Evolutionary conservation across 2,113 vertebrate species (phyloP).

Genomic region (Piprites chloris): DNA sequence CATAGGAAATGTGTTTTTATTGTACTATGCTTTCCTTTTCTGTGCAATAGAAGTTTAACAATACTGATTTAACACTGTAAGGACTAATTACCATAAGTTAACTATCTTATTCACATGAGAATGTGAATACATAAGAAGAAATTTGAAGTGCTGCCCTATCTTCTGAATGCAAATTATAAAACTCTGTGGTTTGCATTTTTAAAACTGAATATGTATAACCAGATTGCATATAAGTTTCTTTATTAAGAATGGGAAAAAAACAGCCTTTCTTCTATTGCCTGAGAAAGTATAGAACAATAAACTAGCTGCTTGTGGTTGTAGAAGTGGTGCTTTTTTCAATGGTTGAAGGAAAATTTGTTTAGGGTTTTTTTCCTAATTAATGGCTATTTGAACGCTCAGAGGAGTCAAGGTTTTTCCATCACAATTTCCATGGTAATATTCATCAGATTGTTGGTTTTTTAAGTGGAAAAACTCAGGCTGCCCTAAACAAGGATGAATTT

Average conservation of each 20-base stretch:
- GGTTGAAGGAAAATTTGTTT: not conserved
- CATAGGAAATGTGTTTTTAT: not conserved
- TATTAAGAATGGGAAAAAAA: not conserved
- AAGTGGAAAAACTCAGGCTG: not conserved
- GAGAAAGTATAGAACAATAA: not conserved
- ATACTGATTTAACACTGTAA: not conserved
- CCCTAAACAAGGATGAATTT: not conserved
- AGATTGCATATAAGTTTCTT: not conserved
- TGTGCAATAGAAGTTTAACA: not conserved
- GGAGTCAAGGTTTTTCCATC: not conserved
- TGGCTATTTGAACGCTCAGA: not conserved
- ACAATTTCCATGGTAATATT: not conserved
- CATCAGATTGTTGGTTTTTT: not conserved
- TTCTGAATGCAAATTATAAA: not conserved
- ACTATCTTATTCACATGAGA: not conserved
- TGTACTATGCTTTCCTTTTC: not conserved
- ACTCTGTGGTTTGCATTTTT: not conserved
- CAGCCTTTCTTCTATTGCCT: not conserved
- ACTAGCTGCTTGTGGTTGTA: not conserved
- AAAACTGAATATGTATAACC: not conserved
- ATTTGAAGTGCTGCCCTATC: not conserved
- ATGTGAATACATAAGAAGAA: not conserved
- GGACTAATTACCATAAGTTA: not conserved
- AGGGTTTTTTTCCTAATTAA: not conserved
- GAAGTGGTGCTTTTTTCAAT: not conserved